A percentile compares a stretch with the other conserved stretches of the same genome.
phyloP scores from a whole-genome alignment of 2,113 vertebrate genomes.

The Pollachius pollachius region DNA sequence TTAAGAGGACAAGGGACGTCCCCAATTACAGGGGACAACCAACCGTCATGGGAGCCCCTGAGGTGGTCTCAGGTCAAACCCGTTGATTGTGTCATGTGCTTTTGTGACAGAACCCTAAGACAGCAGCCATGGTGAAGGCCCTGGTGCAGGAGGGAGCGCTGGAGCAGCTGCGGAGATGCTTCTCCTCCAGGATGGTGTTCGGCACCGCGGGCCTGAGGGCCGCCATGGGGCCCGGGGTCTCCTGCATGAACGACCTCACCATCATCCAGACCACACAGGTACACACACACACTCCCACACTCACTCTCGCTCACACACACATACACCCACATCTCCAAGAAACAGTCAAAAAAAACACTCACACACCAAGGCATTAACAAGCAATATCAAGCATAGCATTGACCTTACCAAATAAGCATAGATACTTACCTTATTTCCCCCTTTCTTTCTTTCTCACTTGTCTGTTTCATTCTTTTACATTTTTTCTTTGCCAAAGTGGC shows the following conservation, averaged over 20 bases:
- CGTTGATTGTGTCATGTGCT: background rate
- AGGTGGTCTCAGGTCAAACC: background rate
- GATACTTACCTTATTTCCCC: too few relatives aligned
- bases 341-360: too few relatives aligned
- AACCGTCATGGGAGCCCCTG: constrained; percentile 8
- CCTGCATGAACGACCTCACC: constrained; percentile 93
- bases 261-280: constrained; percentile 93
- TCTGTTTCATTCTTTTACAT: too few relatives aligned
- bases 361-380: too few relatives aligned
- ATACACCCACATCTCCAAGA: too few relatives aligned
- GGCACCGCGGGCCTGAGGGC: constrained; percentile 93
- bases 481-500: too few relatives aligned
- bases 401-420: too few relatives aligned
- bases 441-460: too few relatives aligned
- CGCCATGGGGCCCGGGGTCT: constrained; percentile 88
- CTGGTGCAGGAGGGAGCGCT: constrained; percentile 73
- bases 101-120: constrained; percentile 85
- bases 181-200: constrained; percentile 91
- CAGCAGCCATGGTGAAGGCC: constrained; percentile 74
- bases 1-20: constrained; percentile 32
- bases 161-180: constrained; percentile 81
- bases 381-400: too few relatives aligned
- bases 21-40: constrained; percentile 37
- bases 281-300: background rate
- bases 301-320: too few relatives aligned